Evolutionary conservation across 64 coral and sea anemone species (phyloP), one percentile per base, ranked within the genome.

Genomic region (Anthopleura sola): DNA sequence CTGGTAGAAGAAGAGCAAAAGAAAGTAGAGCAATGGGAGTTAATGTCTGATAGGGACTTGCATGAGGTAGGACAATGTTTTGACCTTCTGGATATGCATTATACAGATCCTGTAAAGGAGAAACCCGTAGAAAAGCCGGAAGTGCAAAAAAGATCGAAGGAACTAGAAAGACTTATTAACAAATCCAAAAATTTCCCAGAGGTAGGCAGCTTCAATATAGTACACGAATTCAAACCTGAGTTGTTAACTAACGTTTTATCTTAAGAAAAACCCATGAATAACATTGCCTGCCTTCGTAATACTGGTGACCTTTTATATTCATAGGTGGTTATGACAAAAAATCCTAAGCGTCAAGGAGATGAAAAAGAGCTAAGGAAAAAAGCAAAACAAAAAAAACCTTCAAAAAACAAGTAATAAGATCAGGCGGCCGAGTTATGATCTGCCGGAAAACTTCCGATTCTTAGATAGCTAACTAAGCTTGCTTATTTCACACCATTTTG

Each of bases 1-100:
- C n/a, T 51, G 58, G 47, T 68, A 46, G 34, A 83, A 19, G 87
- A 89, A 7, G 87, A 89, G 60, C 36, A 88, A 47, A 68, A 36
- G 44, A 88, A 88, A 60, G 39, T 37, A 28, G 31, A 56, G 66
- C 57, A 54, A 15, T 84, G 83, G 83, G 11, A 84, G 2, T 84
- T 37, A 17, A 60, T 66, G 19, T 56, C 83, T 37, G 37, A 28
- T 10, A 37, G 66, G 4, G 55, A 84, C 24, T 84, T 60, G 3
- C 56, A 36, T 10, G 20, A 36, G 24, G 34, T 55, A 33, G 56
- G 83, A 26, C 19, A 58, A 3, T 58, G 2, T 58, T 58, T 58
- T 58, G 55, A 58, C 55, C 19, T 58, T 58, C 17, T 58, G 55
- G 10, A 58, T 20, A 58, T 58, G 55, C 55, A 18, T 58, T 58